Evolutionary conservation across 2,113 vertebrate genomes (phyloP), one percentile per base, ranked within the genome.

Genomic region (Cyphomyrus plagiostoma): DNA sequence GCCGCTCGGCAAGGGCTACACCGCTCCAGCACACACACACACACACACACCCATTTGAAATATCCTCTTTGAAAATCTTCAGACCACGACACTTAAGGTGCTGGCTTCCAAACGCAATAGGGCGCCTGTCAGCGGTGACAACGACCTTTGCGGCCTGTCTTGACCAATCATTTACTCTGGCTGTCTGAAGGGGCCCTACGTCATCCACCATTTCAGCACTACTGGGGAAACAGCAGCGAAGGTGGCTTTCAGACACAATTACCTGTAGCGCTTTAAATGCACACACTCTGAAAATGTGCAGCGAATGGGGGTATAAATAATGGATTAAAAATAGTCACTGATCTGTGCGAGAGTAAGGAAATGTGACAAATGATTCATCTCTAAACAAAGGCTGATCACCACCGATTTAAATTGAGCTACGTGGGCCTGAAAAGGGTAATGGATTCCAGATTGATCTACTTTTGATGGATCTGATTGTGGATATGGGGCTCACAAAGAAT

Each of bases 391-490:
- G 30, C 88, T 45, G 74, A 82, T 82, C 70, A 35, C 74, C 48
- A 89, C 39, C 48, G 88, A 89, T 89, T 82, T 89, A 77, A 89
- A 89, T 83, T 84, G 52, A 46, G 53, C 39, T 13, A 26, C 30
- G n/a, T n/a, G 21, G 13, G 26, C 13, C 82, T 62, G 52, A 66
- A 90, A 90, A 95, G 96, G 93, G 95, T 96, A 96, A 97, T 96
- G 95, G 95, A 93, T 95, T 97, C 96, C 95, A 95, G 95, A 96
- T 96, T 96, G 94, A 96, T 96, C 96, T 92, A 94, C 94, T 95
- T 94, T 92, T 91, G 93, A 96, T 94, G 94, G 94, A 84, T 89
- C n/a, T 86, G 80, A 93, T 96, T 93, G 95, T 91, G 66, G 91
- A 56, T n/a, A 23, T 94, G 92, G 91, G 94, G 92, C 95, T 94